These are phyloP conservation scores for Enteromius radiatus DNA, from an alignment of 2,797 vertebrate genomes.

Conservation along the genomic window DNA sequence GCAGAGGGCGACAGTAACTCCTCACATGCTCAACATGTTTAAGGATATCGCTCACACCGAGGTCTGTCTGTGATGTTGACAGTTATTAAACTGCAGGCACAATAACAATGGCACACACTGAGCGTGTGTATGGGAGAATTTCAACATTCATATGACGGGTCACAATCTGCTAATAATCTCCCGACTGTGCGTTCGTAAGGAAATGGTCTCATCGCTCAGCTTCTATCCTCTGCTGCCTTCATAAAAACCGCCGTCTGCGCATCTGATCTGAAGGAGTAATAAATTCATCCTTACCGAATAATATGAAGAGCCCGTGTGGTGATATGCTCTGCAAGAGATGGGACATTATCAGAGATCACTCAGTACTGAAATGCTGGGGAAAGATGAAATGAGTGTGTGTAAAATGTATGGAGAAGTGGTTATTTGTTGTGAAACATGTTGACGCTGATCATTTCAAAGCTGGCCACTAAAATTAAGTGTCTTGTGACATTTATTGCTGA, in stretches of 20 bases:
- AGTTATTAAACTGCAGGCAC: slow-evolving; percentile 54
- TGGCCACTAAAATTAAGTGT: slow-evolving; percentile 6
- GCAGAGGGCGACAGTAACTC: background rate
- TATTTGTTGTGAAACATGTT: background rate
- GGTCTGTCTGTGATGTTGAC: slow-evolving; percentile 42
- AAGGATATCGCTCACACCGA: slow-evolving; percentile 41
- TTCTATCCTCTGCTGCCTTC: slow-evolving; percentile 30
- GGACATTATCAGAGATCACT: slow-evolving; percentile 41
- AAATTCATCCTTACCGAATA: slow-evolving; percentile 83
- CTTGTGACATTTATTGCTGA: background rate
- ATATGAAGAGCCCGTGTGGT: slow-evolving; percentile 86
- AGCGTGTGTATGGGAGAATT: background rate
- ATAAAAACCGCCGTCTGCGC: slow-evolving; percentile 45
- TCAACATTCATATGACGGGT: slow-evolving; percentile 35
- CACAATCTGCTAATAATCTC: slow-evolving; percentile 52
- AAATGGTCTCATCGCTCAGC: slow-evolving; percentile 31
- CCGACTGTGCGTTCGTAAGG: slow-evolving; percentile 24
- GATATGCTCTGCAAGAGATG: slow-evolving; percentile 79
- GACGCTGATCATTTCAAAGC: background rate
- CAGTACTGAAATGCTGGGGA: background rate
- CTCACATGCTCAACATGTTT: background rate
- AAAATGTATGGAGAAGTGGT: background rate
- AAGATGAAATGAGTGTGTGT: background rate
- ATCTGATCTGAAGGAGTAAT: slow-evolving; percentile 48
- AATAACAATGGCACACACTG: slow-evolving; percentile 37